A percentile compares a stretch with the other conserved stretches of the same genome.
These are phyloP conservation scores for Mylabris phalerata DNA, from an alignment of 1,140 invertebrate species.

Conservation along the genomic window DNA sequence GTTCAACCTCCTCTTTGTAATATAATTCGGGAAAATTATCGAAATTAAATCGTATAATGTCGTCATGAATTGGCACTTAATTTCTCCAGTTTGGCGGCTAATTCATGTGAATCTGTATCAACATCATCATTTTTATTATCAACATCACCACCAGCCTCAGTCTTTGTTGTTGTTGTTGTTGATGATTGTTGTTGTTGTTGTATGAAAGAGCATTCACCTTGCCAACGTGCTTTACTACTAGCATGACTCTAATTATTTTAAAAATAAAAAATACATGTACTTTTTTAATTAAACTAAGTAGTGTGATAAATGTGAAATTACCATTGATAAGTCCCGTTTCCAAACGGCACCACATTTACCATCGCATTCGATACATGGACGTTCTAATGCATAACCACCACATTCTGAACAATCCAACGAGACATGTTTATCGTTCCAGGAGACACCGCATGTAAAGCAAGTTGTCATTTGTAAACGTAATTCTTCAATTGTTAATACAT, in stretches of 20 bases:
- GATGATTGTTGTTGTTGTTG: conserved; percentile 12
- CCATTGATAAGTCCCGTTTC: conserved; percentile 71
- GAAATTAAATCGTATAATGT: conserved; percentile 35
- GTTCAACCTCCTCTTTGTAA: no score
- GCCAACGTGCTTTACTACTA: conserved; percentile 66
- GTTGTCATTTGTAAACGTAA: conserved; percentile 62
- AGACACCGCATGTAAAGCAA: conserved; percentile 75
- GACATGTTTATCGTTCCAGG: conserved; percentile 73
- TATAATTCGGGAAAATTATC: no score
- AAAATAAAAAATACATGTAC: conserved; percentile 19
- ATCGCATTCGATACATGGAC: conserved; percentile 71
- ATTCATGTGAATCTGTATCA: conserved; percentile 37
- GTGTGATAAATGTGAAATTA: conserved; percentile 31
- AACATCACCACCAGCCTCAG: conserved; percentile 13
- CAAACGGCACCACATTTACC: conserved; percentile 66
- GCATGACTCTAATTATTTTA: conserved; percentile 56
- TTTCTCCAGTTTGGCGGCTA: conserved; percentile 47
- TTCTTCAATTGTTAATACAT: conserved; percentile 63
- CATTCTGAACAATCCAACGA: conserved; percentile 75
- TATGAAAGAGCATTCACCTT: conserved; percentile 52
- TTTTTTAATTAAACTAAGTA: no score
- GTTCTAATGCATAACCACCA: conserved; percentile 68
- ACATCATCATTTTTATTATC: no score
- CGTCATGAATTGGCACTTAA: conserved; percentile 44
- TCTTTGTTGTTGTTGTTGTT: conserved; percentile 22